phyloP scores from a whole-genome alignment of 2,888 invertebrate genomes.

The Amiota communis region DNA sequence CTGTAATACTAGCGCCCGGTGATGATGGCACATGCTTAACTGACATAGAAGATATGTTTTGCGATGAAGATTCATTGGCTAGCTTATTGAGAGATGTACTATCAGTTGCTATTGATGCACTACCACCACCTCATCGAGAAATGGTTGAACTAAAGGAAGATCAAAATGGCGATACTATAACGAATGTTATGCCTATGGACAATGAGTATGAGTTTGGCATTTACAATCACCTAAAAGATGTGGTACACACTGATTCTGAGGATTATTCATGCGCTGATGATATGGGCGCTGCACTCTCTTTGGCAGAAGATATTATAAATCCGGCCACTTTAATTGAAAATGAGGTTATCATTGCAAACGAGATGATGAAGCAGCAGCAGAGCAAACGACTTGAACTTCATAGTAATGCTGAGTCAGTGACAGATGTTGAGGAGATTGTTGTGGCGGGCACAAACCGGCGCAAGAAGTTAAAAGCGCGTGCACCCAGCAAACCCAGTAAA shows the following conservation, averaged over 20 bases:
- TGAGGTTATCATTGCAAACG: conserved; percentile 64
- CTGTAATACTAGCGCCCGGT: conserved; percentile 62
- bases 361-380: conserved; percentile 61
- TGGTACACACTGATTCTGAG: conserved; percentile 72
- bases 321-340: conserved; percentile 55
- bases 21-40: conserved; percentile 69
- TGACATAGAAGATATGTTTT: conserved; percentile 71
- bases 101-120: conserved; percentile 43
- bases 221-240: conserved; percentile 67
- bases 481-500: conserved; percentile 64
- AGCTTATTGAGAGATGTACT: conserved; percentile 39
- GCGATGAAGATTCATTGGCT: conserved; percentile 55
- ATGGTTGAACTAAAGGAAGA: conserved; percentile 73
- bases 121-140: conserved; percentile 74
- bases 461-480: conserved; percentile 68
- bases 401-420: conserved; percentile 70
- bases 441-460: conserved; percentile 66
- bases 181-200: conserved; percentile 74
- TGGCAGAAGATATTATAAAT: conserved; percentile 46
- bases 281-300: conserved; percentile 44
- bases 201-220: conserved; percentile 68
- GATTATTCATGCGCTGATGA: conserved; percentile 69
- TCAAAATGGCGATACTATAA: conserved; percentile 72
- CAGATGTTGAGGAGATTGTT: conserved; percentile 75
- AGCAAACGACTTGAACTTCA: conserved; percentile 64